Conservation (phyloP, 2,113 vertebrate genomes). For the Parotia lawesii region DNA sequence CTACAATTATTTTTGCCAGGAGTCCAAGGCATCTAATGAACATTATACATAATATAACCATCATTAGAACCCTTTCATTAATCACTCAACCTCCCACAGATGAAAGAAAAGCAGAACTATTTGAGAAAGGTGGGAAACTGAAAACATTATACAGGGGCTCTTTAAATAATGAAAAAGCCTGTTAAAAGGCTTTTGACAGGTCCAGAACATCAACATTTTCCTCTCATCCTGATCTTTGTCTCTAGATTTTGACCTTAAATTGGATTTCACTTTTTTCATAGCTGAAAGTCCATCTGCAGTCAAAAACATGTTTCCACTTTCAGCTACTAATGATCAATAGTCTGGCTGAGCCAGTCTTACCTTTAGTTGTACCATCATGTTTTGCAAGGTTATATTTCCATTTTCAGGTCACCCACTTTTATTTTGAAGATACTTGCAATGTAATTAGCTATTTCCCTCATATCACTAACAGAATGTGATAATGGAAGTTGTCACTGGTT, state of each 20-base stretch:
- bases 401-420: slow-evolving; percentile 1
- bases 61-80: background rate
- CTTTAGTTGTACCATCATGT: background rate
- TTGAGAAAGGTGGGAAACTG: background rate
- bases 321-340: background rate
- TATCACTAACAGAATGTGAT: background rate
- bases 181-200: background rate
- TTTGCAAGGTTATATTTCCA: slow-evolving; percentile 14
- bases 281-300: background rate
- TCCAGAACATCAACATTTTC: background rate
- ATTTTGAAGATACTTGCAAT: background rate
- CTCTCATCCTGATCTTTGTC: background rate
- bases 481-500: background rate
- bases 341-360: background rate
- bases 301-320: background rate
- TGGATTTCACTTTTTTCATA: background rate
- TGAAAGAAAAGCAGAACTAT: background rate
- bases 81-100: background rate
- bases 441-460: background rate
- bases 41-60: background rate
- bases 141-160: background rate
- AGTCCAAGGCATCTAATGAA: background rate
- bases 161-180: background rate
- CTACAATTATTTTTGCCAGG: background rate
- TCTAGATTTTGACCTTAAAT: background rate